These are phyloP conservation scores for Burhinus bistriatus DNA, from an alignment of 2,113 vertebrate species.

Conservation along the genomic window DNA sequence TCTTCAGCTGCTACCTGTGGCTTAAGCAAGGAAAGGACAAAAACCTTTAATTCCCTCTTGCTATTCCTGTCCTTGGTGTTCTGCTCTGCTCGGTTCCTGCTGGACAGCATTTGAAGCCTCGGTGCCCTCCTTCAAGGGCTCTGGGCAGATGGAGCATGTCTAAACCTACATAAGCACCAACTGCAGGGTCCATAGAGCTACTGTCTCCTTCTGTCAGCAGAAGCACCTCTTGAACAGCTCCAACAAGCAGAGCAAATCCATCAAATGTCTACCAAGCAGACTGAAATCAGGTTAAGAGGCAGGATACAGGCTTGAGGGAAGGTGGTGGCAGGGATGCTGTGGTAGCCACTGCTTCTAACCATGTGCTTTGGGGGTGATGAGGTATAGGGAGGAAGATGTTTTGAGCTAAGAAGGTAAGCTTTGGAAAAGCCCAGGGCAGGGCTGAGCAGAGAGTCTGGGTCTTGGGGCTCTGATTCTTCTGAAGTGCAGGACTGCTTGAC, in stretches of 20 bases:
- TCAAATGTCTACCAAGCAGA: not conserved
- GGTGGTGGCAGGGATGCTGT: not conserved
- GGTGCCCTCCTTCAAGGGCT: not conserved
- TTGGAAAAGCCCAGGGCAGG: not conserved
- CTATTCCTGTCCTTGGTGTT: not conserved
- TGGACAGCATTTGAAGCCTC: not conserved
- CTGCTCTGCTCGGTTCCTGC: not conserved
- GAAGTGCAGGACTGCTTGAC: not conserved
- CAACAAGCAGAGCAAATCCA: not conserved
- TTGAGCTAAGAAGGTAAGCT: not conserved
- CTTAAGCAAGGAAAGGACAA: not conserved
- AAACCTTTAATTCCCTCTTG: not conserved
- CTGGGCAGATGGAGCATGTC: not conserved
- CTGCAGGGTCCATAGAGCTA: not conserved
- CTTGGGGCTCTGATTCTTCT: not conserved
- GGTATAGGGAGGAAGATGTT: not conserved
- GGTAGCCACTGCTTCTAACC: not conserved
- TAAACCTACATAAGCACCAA: not conserved
- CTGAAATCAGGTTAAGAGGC: not conserved
- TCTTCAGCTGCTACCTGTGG: not conserved
- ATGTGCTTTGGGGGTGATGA: not conserved
- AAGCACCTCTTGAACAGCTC: not conserved
- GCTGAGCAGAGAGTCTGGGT: not conserved
- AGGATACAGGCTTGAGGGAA: not conserved
- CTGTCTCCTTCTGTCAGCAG: not conserved